A percentile compares a stretch with the other conserved stretches of the same genome.
Conservation (phyloP, 2,797 vertebrate genomes). For the Pelochelys cantorii region DNA sequence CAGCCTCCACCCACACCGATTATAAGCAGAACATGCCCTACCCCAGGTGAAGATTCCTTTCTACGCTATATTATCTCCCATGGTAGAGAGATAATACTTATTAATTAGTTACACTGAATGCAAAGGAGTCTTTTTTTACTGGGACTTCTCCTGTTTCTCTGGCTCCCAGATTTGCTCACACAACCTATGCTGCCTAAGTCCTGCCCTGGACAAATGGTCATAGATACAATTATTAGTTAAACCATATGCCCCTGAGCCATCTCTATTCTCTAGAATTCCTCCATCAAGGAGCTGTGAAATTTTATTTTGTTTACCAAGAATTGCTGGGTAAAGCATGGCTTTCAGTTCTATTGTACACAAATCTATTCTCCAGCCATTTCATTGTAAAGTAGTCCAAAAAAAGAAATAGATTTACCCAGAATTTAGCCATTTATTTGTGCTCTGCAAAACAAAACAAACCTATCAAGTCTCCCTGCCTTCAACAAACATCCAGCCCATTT, state of each 20-base stretch:
- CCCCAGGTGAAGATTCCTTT: neutral
- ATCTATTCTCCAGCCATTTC: neutral
- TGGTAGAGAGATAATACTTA: too few relatives aligned
- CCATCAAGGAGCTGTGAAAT: neutral
- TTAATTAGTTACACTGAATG: neutral
- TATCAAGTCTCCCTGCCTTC: conserved; percentile 61
- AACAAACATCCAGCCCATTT: neutral
- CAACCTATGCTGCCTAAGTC: neutral
- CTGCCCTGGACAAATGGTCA: neutral
- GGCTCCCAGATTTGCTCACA: neutral
- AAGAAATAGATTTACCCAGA: neutral
- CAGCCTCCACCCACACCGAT: neutral
- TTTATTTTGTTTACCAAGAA: neutral
- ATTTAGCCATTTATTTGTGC: neutral
- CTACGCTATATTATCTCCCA: accelerated
- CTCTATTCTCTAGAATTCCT: neutral
- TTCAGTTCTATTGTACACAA: neutral
- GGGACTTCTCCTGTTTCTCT: neutral
- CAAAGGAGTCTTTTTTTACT: neutral
- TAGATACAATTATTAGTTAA: neutral
- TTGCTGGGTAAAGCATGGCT: neutral
- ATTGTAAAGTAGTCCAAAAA: neutral
- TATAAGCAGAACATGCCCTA: neutral
- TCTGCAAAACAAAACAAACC: neutral
- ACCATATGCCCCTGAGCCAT: neutral